A percentile compares a stretch with the other conserved stretches of the same genome.
Conservation (phyloP, 2,797 vertebrate species). For the Taenioides sp. region DNA sequence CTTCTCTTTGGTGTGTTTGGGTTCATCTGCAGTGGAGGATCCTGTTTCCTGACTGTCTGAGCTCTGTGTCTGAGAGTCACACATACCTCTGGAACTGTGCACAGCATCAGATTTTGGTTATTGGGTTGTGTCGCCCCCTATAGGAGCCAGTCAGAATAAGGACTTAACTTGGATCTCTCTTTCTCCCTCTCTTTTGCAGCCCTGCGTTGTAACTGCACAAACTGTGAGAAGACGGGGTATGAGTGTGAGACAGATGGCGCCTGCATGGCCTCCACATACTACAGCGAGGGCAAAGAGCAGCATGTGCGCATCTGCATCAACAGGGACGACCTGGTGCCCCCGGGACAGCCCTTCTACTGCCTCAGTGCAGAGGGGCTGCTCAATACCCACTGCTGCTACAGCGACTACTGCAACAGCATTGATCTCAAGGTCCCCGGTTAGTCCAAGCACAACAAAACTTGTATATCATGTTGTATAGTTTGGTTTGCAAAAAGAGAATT, state of each 20-base stretch:
- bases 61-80: conserved; percentile 48
- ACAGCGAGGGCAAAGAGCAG: conserved; percentile 83
- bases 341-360: conserved; percentile 94
- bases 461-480: neutral
- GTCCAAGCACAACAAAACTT: conserved; percentile 40
- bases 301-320: conserved; percentile 91
- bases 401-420: conserved; percentile 95
- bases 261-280: conserved; percentile 94
- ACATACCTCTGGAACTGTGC: conserved; percentile 37
- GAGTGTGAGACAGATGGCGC: conserved; percentile 96
- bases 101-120: conserved; percentile 10
- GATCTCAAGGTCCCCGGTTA: conserved; percentile 91
- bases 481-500: no score
- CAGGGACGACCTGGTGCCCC: conserved; percentile 83
- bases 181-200: conserved; percentile 50
- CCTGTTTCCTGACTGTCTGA: conserved; percentile 76
- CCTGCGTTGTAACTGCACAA: conserved; percentile 90
- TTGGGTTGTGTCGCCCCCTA: conserved; percentile 52
- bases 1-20: conserved; percentile 67
- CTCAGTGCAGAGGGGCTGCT: conserved; percentile 89
- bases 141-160: conserved; percentile 29
- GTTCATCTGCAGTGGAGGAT: conserved; percentile 81
- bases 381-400: conserved; percentile 96
- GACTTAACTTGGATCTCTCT: neutral
- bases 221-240: conserved; percentile 88